Evolutionary conservation across 2,113 vertebrate genomes (phyloP).

Genomic region (Rhombomys opimus): DNA sequence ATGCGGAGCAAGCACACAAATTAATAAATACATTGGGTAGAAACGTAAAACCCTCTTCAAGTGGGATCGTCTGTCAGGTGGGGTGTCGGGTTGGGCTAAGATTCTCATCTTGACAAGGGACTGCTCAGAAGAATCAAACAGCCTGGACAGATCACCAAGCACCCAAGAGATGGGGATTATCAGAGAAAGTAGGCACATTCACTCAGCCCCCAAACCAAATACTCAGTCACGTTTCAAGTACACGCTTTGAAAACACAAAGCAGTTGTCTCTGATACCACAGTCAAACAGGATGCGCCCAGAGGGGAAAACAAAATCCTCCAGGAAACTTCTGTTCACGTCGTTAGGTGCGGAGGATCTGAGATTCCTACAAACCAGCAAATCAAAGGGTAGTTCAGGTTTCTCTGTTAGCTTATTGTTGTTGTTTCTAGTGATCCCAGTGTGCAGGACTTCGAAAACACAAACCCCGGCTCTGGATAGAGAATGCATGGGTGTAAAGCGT

Average conservation of each 20-base stretch:
- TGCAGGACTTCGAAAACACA: background rate
- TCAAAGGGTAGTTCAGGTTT: background rate
- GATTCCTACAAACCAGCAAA: background rate
- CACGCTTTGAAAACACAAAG: constrained; percentile 69
- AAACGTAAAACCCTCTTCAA: background rate
- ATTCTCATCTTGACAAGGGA: background rate
- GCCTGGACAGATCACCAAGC: background rate
- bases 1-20: background rate
- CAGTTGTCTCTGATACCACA: constrained; percentile 57
- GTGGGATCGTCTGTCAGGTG: background rate
- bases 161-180: constrained; percentile 47
- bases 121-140: constrained; percentile 20
- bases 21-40: background rate
- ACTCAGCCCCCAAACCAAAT: constrained; percentile 44
- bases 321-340: constrained; percentile 51
- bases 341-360: constrained; percentile 42
- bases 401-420: background rate
- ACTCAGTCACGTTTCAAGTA: constrained; percentile 39
- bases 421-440: background rate
- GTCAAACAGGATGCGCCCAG: constrained; percentile 61
- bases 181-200: constrained; percentile 32
- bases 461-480: background rate
- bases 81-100: background rate
- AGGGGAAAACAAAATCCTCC: constrained; percentile 68
- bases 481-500: background rate